Evolutionary conservation across 1,140 invertebrate species (phyloP), one percentile per base, ranked within the genome.

Genomic region (Rhyzopertha dominica): DNA sequence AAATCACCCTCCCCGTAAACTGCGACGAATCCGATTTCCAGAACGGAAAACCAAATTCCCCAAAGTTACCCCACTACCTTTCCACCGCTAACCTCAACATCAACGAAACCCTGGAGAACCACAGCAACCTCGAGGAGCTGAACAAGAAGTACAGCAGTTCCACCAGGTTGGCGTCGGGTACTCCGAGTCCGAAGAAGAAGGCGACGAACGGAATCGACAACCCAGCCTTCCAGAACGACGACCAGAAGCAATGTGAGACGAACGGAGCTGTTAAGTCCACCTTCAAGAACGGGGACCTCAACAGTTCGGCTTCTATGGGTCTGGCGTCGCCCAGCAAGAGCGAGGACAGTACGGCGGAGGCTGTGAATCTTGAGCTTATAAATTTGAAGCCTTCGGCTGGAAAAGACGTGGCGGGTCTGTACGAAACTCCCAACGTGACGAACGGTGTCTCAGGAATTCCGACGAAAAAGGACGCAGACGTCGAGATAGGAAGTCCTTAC

Each of bases 311-410:
- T 9, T 34, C 32, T 5, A 24, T 57, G 30, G 49, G 46, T 18
- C 29, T 56, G 19, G 25, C 37, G 28, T 56, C 58, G 13, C 58
- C 58, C 7, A 58, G 24, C 22, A 43, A 55, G 36, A 39, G 43
- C 25, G 52, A 59, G 7, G 54, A 61, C 44, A 54, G 50, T 13
- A 51, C 61, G 51, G 53, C 70, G 30, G 85, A 87, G 71, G 84
- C 84, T 17, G 83, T 88, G 19, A 88, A 88, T 63, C 66, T 87
- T 47, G 85, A 88, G 67, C 70, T 87, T 47, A 81, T 87, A 29
- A 86, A 85, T 53, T 75, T 87, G 71, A 82, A 82, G 54, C 81
- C 82, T 23, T 76, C 74, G 56, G 73, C 74, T 37, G 73, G 67
- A 23, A 74, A 73, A 40, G 62, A 65, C 45, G 56, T 68, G 28